Evolutionary conservation across 2,113 vertebrate species (phyloP), one percentile per base, ranked within the genome.

Genomic region (Myocastor coypus): DNA sequence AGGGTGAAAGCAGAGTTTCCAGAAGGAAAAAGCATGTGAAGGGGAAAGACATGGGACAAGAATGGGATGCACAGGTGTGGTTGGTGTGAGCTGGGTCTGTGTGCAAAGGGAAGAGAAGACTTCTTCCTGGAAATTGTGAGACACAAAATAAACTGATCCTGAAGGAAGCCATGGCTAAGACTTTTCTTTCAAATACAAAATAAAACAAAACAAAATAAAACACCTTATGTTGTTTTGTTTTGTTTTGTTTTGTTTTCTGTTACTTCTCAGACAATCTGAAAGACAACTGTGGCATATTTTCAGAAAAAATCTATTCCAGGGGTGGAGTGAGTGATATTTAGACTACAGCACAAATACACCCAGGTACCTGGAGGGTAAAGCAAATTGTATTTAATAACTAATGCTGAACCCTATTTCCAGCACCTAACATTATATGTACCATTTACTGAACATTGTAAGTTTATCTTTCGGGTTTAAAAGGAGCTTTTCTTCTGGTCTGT

Each of bases 11-110:
- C 26, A 75, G 16, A 12, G 8, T 34, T 92, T 68, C 61, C 4
- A 40, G 50, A 2, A 75, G 8, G 5, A 59, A 90, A 87, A 5
- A 30, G 3, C 1, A 12, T 30, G 8, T 19, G 17, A 71, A 89
- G 73, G 40, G 13, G 7, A 93, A 3, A 12, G 52, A 13, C 19
- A 28, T 32, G 13, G 1, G 16, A 34, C 4, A 20, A 59, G 1
- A 3, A 34, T 42, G 66, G 10, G 8, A 2, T 57, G 1, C 1
- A 14, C 12, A 40, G 50, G 42, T 91, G 46, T 59, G 34, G 30
- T 83, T 2, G 4, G 13, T 78, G 16, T 26, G 24, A 52, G 7
- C 20, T 0, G 5, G 32, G 4, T 0, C 1, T 50, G 10, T 13
- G 11, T 5, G 1, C 30, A 0, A 71, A 34, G 16, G 34, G 83